Conservation (phyloP, 2,888 invertebrate species). For the Drosophila borealis region DNA sequence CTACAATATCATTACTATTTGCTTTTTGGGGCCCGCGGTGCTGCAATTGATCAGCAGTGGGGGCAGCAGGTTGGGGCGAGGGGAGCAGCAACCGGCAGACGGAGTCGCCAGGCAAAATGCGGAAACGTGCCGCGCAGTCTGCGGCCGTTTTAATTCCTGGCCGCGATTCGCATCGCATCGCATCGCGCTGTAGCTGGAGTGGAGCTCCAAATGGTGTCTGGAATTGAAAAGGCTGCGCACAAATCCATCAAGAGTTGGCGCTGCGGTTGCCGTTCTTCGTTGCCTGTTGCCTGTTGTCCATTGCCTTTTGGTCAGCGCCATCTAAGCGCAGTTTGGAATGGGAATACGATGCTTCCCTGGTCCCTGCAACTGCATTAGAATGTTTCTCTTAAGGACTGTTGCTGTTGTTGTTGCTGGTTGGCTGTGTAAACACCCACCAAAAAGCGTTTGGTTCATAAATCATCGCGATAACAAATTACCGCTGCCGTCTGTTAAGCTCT, state of each 20-base stretch:
- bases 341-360: not conserved
- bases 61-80: slow-evolving; percentile 4
- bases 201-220: slow-evolving; percentile 38
- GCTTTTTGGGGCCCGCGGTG: slow-evolving; percentile 63
- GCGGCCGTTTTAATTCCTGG: slow-evolving; percentile 55
- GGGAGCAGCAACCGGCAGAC: not conserved
- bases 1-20: slow-evolving; percentile 68
- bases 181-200: not conserved
- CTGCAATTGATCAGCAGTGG: slow-evolving; percentile 60
- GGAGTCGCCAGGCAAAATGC: slow-evolving; percentile 60
- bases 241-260: slow-evolving; percentile 78
- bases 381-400: slow-evolving; percentile 31
- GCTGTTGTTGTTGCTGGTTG: slow-evolving; percentile 34
- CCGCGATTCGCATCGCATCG: slow-evolving; percentile 62
- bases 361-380: slow-evolving; percentile 57
- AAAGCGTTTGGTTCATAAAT: slow-evolving; percentile 82
- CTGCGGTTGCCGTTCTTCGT: slow-evolving; percentile 14
- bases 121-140: slow-evolving; percentile 71
- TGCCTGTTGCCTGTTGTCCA: not conserved
- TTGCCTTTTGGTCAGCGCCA: slow-evolving; percentile 65
- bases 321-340: slow-evolving; percentile 33
- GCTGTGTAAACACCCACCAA: slow-evolving; percentile 80
- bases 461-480: slow-evolving; percentile 84
- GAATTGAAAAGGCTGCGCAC: slow-evolving; percentile 50
- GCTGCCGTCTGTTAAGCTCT: slow-evolving; percentile 70